Percentiles rank a stretch among this genome's conserved stretches.
These are phyloP conservation scores for Hyles lineata DNA, from an alignment of 2,888 invertebrate genomes.

Conservation along the genomic window DNA sequence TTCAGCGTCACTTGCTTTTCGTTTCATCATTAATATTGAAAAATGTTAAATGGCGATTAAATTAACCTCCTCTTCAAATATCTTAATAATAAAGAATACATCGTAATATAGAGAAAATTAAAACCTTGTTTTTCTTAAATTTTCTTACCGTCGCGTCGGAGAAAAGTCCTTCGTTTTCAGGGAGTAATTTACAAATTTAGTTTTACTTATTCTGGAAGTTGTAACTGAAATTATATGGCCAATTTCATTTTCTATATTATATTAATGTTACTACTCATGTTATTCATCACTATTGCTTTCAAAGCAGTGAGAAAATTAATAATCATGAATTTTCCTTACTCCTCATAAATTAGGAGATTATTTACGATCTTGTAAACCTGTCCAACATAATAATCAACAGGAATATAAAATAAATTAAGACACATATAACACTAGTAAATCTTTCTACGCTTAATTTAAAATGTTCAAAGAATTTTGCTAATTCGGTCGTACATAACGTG, in stretches of 20 bases:
- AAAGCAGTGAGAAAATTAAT: neutral
- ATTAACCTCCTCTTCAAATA: too few species aligned
- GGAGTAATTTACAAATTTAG: neutral
- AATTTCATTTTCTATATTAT: too few species aligned
- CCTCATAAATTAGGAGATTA: neutral
- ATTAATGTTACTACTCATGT: too few species aligned
- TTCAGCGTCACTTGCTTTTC: neutral
- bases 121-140: too few species aligned
- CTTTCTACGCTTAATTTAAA: slow-evolving; percentile 34
- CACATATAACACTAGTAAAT: slow-evolving; percentile 33
- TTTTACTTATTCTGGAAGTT: too few species aligned
- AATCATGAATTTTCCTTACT: neutral
- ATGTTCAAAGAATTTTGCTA: slow-evolving; percentile 41
- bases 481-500: slow-evolving; percentile 43
- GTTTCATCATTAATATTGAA: neutral
- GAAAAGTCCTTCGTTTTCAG: neutral
- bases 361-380: slow-evolving; percentile 26
- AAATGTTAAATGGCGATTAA: neutral
- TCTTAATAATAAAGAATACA: too few species aligned
- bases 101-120: too few species aligned
- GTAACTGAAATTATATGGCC: too few species aligned
- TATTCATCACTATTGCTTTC: neutral
- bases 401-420: slow-evolving; percentile 34
- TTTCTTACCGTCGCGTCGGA: too few species aligned
- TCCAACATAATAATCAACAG: slow-evolving; percentile 33